Conservation (phyloP, 2,888 invertebrate species). For the Congeria kusceri region DNA sequence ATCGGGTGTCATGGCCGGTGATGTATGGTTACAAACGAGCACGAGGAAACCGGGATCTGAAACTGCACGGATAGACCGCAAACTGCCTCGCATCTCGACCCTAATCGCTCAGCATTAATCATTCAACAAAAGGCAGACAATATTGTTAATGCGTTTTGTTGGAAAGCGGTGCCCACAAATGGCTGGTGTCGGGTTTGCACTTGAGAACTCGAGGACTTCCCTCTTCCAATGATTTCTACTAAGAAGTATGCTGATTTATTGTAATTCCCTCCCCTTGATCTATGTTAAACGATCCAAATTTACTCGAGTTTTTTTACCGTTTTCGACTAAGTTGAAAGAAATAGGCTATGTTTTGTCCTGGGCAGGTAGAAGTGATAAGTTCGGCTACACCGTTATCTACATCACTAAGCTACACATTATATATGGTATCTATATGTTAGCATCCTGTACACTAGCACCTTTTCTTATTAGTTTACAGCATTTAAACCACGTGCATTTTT, state of each 20-base stretch:
- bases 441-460: too few species aligned
- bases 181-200: slow-evolving; percentile 42
- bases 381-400: too few species aligned
- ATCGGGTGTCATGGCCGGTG: slow-evolving; percentile 6
- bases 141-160: slow-evolving; percentile 63
- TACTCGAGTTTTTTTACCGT: too few species aligned
- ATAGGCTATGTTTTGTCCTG: too few species aligned
- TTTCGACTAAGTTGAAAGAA: too few species aligned
- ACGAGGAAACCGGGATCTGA: slow-evolving; percentile 43
- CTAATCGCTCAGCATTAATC: slow-evolving; percentile 63
- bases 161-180: slow-evolving; percentile 23
- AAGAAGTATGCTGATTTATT: not conserved
- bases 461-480: too few species aligned
- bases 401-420: too few species aligned
- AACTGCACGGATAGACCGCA: slow-evolving; percentile 28
- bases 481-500: too few species aligned
- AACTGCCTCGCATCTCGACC: slow-evolving; percentile 52
- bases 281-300: not conserved
- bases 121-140: slow-evolving; percentile 46
- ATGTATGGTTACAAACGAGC: slow-evolving; percentile 54
- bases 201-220: slow-evolving; percentile 14
- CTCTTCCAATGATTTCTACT: not conserved
- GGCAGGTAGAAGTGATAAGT: too few species aligned
- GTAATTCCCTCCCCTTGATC: not conserved
- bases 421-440: too few species aligned